Evolutionary conservation across 2,888 invertebrate species (phyloP).

Genomic region (Tetheella fluctuosa): DNA sequence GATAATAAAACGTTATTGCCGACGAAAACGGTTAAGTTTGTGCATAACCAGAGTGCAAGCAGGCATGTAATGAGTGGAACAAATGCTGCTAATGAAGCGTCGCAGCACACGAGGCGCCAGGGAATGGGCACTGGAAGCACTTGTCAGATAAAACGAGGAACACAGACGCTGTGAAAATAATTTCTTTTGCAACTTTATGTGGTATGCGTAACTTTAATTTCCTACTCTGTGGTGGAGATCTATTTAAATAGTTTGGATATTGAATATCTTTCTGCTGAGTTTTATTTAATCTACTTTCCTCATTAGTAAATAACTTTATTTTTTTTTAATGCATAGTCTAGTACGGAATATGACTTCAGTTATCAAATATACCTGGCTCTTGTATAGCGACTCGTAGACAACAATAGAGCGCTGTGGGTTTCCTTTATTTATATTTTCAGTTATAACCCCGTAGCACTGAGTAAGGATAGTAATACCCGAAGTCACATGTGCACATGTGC

Average conservation of each 20-base stretch:
- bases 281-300: not conserved
- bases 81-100: conserved; percentile 48
- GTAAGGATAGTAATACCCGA: too few relatives aligned
- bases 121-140: conserved; percentile 21
- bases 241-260: not conserved
- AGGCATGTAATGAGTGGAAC: conserved; percentile 38
- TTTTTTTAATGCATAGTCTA: too few relatives aligned
- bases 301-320: too few relatives aligned
- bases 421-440: not conserved
- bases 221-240: not conserved
- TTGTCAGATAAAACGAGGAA: conserved; percentile 21
- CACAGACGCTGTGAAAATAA: conserved; percentile 15
- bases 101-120: conserved; percentile 20
- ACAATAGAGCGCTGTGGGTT: not conserved
- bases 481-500: not conserved
- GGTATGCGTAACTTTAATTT: not conserved
- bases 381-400: not conserved
- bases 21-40: conserved; percentile 15
- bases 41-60: conserved; percentile 29
- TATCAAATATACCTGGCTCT: not conserved
- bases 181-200: conserved; percentile 13
- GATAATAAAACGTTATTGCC: conserved; percentile 13
- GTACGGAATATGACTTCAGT: too few relatives aligned
- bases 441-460: conserved; percentile 14
- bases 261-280: too few relatives aligned